Evolutionary conservation across 1,140 invertebrate genomes (phyloP), one percentile per base, ranked within the genome.

Genomic region (Temnothorax longispinosus): DNA sequence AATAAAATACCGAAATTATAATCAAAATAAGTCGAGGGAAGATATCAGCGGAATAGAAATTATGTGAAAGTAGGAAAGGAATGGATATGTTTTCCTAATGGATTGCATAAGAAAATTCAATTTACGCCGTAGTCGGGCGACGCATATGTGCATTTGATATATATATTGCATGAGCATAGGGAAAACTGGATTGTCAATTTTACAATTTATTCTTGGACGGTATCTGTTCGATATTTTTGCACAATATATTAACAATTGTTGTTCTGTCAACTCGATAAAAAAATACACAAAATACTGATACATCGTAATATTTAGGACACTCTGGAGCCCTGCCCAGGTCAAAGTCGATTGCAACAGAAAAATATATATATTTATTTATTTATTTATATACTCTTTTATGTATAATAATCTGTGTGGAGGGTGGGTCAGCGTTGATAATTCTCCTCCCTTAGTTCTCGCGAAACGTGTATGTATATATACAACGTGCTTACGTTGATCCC

Each of bases 221-320:
- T 94, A 94, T 95, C 91, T 94, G 91, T 95, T 95, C 93, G 93
- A 94, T 94, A 93, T 93, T 95, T 94, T 95, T 94, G 92, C 93
- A 95, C 92, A 94, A 95, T 95, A 95, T 95, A 95, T 95, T 94
- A 95, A 95, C 94, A 95, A 94, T 94, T 92, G 92, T 94, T 92
- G 91, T 93, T 93, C 93, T 91, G 85, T 93, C 89, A 92, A 92
- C 89, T 94, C 89, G 88, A 91, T 94, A 92, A 91, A 93, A 93
- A 94, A 92, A 94, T 94, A 94, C 92, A 95, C 91, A 93, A 93
- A 95, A 94, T 95, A 95, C 94, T 95, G 92, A 94, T 94, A 93
- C 92, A 93, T 92, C 92, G 92, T 93, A 91, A 92, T 94, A 93
- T 94, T 94, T 27, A 94, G 92, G 92, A 94, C 90, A 93, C 89